These are phyloP conservation scores for Thalassarche chlororhynchos DNA, from an alignment of 2,113 vertebrate genomes.

Conservation along the genomic window DNA sequence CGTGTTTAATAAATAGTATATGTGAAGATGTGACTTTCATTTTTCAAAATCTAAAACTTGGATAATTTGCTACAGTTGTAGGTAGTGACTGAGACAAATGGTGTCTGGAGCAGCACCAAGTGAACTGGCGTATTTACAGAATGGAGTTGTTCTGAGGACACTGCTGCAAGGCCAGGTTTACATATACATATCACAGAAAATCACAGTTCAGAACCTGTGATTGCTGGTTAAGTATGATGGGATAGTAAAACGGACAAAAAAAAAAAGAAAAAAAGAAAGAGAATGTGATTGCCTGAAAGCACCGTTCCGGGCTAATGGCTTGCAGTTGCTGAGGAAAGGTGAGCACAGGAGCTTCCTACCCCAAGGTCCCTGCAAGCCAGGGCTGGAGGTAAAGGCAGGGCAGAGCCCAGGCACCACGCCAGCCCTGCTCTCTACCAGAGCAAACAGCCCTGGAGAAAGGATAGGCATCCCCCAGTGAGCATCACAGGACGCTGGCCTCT, in stretches of 20 bases:
- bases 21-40: neutral
- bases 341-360: neutral
- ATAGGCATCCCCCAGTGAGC: neutral
- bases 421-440: neutral
- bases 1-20: neutral
- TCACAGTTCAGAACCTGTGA: neutral
- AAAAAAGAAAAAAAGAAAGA: neutral
- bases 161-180: neutral
- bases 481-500: neutral
- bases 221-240: neutral
- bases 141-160: neutral
- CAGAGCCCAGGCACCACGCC: neutral
- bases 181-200: neutral
- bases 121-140: neutral
- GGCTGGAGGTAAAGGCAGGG: neutral
- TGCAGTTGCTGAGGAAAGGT: neutral
- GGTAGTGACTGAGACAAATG: neutral
- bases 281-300: neutral
- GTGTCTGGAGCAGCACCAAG: neutral
- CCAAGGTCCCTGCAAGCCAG: neutral
- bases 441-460: neutral
- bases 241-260: neutral
- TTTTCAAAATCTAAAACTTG: neutral
- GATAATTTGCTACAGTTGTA: neutral
- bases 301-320: neutral